These are phyloP conservation scores for Ondatra zibethicus DNA, from an alignment of 2,113 vertebrate genomes.

Conservation along the genomic window DNA sequence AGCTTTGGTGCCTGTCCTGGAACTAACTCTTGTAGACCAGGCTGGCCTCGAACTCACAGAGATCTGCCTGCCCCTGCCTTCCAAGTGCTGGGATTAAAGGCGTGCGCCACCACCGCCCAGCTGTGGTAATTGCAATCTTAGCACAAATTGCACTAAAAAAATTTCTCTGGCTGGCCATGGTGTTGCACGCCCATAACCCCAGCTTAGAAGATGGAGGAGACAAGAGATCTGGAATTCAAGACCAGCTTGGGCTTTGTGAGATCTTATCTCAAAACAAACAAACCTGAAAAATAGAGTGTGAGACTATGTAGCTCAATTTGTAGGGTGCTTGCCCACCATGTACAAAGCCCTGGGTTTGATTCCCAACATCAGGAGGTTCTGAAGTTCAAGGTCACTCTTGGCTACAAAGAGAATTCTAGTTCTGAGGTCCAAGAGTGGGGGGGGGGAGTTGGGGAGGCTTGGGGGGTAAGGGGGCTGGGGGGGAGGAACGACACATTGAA, in stretches of 20 bases:
- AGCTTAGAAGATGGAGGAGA: neutral
- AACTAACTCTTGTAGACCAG: too few species aligned
- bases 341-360: neutral
- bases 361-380: neutral
- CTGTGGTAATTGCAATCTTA: slow-evolving; percentile 33
- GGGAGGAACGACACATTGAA: neutral
- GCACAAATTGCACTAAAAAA: neutral
- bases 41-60: too few species aligned
- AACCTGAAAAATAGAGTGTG: neutral
- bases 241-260: neutral
- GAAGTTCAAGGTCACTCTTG: too few species aligned
- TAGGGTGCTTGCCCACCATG: neutral
- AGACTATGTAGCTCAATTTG: neutral
- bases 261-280: neutral
- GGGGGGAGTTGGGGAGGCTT: accelerated
- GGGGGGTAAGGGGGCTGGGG: neutral
- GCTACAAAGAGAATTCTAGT: neutral
- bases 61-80: too few species aligned
- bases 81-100: too few species aligned
- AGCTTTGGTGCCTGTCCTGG: too few species aligned
- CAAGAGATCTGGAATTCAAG: neutral
- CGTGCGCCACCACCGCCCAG: too few species aligned
- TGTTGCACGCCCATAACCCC: neutral
- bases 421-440: neutral
- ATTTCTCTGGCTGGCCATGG: neutral